Conservation (phyloP, 2,888 invertebrate genomes). For the Hypsopygia costalis region DNA sequence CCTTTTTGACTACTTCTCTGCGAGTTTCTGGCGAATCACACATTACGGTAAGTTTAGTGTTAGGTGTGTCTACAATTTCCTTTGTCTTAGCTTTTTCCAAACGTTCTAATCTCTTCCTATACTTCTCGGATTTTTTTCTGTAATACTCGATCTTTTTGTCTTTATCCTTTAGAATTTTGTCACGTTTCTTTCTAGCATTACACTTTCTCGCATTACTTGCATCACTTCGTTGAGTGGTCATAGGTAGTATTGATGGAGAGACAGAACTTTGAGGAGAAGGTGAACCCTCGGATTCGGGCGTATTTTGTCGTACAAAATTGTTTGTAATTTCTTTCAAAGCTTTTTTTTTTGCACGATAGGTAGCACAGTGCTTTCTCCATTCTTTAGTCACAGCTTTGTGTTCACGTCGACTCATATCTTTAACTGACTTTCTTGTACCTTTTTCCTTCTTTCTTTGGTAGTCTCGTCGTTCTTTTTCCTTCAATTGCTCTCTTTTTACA, state of each 20-base stretch:
- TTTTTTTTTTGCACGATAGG: slow-evolving; percentile 9
- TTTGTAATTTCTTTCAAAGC: slow-evolving; percentile 2
- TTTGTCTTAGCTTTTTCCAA: slow-evolving; percentile 16
- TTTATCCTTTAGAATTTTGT: slow-evolving; percentile 3
- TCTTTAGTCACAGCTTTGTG: slow-evolving; percentile 9
- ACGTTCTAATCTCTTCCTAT: slow-evolving; percentile 16
- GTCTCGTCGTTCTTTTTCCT: slow-evolving; percentile 13
- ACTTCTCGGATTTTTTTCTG: slow-evolving; percentile 13
- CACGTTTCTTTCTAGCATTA: slow-evolving; percentile 6
- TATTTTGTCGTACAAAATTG: slow-evolving; percentile 14
- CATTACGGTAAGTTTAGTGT: slow-evolving; percentile 22
- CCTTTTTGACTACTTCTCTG: slow-evolving; percentile 19
- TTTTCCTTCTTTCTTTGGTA: slow-evolving; percentile 12
- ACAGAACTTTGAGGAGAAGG: slow-evolving; percentile 5
- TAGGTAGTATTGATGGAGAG: slow-evolving; percentile 8
- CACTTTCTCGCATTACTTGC: slow-evolving; percentile 5
- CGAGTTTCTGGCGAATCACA: slow-evolving; percentile 18
- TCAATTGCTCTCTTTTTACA: slow-evolving; percentile 10
- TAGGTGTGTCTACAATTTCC: slow-evolving; percentile 19
- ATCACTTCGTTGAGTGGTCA: slow-evolving; percentile 11
- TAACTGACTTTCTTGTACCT: slow-evolving; percentile 9
- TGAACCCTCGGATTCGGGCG: slow-evolving; percentile 11
- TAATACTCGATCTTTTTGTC: slow-evolving; percentile 5
- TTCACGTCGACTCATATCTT: slow-evolving; percentile 12
- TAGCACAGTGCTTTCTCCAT: slow-evolving; percentile 11